A percentile compares a stretch with the other conserved stretches of the same genome.
phyloP scores from a whole-genome alignment of 2,113 vertebrate genomes.

The Saccopteryx bilineata region DNA sequence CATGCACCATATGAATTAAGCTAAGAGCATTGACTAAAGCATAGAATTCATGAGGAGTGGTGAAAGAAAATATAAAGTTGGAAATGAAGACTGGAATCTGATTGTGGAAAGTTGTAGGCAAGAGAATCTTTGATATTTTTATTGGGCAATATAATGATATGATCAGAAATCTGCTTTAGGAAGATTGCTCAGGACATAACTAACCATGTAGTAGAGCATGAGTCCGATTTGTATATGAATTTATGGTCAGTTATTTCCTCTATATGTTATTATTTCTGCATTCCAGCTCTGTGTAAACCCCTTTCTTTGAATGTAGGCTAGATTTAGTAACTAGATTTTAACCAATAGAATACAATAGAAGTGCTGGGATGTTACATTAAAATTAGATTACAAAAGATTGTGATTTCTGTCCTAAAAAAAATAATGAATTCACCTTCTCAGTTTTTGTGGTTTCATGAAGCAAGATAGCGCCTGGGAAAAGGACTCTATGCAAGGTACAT shows the following conservation, averaged over 20 bases:
- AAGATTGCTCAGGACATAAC: background rate
- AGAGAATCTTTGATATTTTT: background rate
- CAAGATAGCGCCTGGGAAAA: background rate
- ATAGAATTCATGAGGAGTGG: background rate
- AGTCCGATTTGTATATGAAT: background rate
- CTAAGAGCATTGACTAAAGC: background rate
- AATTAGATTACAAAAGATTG: background rate
- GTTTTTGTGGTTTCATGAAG: background rate
- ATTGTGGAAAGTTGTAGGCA: background rate
- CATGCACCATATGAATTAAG: background rate
- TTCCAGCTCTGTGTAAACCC: background rate
- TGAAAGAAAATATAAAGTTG: background rate
- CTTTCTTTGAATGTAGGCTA: background rate
- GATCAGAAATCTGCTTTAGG: background rate
- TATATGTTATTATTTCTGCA: background rate
- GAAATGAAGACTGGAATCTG: background rate
- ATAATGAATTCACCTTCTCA: background rate
- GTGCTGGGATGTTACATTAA: background rate
- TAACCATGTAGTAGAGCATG: background rate
- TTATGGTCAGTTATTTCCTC: background rate
- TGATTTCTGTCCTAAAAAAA: background rate
- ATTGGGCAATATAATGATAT: background rate
- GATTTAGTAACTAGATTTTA: background rate
- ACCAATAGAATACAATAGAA: background rate
- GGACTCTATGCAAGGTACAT: background rate